Conservation (phyloP, 1,140 invertebrate species). For the Orchesella cincta region DNA sequence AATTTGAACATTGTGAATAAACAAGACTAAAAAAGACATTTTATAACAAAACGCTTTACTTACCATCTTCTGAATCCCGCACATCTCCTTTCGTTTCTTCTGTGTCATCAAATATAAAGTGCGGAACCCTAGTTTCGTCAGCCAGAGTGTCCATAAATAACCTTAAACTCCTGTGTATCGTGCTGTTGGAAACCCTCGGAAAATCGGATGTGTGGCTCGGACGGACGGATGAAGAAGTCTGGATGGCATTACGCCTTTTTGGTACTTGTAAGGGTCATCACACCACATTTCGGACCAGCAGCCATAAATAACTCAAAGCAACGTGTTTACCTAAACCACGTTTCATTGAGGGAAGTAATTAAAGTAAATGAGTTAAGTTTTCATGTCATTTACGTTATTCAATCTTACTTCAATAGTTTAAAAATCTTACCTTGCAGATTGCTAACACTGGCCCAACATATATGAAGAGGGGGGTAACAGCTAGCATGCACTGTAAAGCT, state of each 20-base stretch:
- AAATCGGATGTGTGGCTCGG: conserved; percentile 84
- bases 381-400: neutral
- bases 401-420: neutral
- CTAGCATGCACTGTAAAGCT: conserved; percentile 89
- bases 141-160: conserved; percentile 98
- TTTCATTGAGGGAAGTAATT: neutral
- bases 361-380: neutral
- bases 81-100: conserved; percentile 41
- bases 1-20: conserved; percentile 11
- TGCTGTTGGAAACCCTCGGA: conserved; percentile 87
- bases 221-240: conserved; percentile 76
- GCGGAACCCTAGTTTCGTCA: conserved; percentile 68
- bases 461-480: conserved; percentile 88
- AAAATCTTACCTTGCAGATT: conserved; percentile 65
- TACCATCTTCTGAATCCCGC: conserved; percentile 24
- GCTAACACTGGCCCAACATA: conserved; percentile 81
- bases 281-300: conserved; percentile 80
- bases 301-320: conserved; percentile 64
- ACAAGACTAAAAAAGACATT: neutral
- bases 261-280: conserved; percentile 70
- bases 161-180: conserved; percentile 95
- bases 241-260: conserved; percentile 71
- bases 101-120: conserved; percentile 39
- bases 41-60: conserved; percentile 36
- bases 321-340: conserved; percentile 45